Base-by-base conservation (phyloP, 2,888 invertebrate genomes). In the Oxyteleia sp. region DNA sequence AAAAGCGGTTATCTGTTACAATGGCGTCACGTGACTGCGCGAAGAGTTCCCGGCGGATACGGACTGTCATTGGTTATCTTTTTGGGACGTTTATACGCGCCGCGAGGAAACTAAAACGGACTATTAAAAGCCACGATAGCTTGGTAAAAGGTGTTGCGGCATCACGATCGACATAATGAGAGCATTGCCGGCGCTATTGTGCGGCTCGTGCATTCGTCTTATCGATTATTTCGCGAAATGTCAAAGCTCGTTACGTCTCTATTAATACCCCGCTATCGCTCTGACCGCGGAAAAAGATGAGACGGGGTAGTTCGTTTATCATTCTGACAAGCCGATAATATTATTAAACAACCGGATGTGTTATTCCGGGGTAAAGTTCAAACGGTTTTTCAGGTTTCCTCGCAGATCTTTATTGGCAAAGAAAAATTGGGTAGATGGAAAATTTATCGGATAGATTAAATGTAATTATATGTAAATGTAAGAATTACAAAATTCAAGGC, bases 131-230 rank as follows among this genome's bases (percentile, higher is more conserved):
- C 69, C 43, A 4, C 32, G 69, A 63, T 69, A 61, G 69, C 59
- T 57, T 23, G 53, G 53, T 45, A 69, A 75, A 82, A 69, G 71
- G 71, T 69, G 69, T 72, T 41, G 59, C 68, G 75, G 75, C 74
- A 68, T 57, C 55, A 29, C 71, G 80, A 86, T 85, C 85, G 84
- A 87, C 84, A 53, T 86, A 88, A 86, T 81, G 82, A 66, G 81
- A 82, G 59, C 84, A 85, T 61, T 76, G 66, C 78, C 64, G 66
- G 57, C 49, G 18, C 32, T 43, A 66, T 66, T 74, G 80, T 80
- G 43, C 68, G 15, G 15, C 2, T 38, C 43, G 43, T 35, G 68
- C 74, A 64, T 66, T 64, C 82, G 72, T 82, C 72, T 78, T 82
- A 82, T 82, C 82, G 78, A 82, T 75, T 82, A 78, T 61, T 82